A percentile compares a stretch with the other conserved stretches of the same genome.
phyloP scores from a whole-genome alignment of 2,113 vertebrate genomes.

The Scopus umbretta region DNA sequence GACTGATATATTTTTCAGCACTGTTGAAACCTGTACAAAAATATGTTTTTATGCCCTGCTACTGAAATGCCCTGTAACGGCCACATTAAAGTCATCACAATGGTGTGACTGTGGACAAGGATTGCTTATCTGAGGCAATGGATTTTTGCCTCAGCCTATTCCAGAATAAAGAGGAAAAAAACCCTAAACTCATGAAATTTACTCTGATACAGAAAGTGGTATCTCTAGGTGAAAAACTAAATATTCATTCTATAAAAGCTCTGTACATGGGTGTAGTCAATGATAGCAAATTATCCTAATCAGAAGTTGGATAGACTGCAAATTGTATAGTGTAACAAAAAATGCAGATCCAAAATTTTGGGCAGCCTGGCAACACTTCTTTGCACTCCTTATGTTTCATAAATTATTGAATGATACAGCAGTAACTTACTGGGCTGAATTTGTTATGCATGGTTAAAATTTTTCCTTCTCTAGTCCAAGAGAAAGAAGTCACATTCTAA shows the following conservation, averaged over 20 bases:
- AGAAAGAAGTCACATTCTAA: background rate
- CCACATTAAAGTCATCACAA: fast-evolving
- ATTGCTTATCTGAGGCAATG: background rate
- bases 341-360: background rate
- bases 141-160: background rate
- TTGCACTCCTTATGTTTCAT: background rate
- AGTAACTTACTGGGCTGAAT: background rate
- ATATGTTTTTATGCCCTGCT: background rate
- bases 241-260: background rate
- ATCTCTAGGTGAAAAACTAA: background rate
- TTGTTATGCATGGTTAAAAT: background rate
- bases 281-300: background rate
- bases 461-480: background rate
- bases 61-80: background rate
- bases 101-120: background rate
- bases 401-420: background rate
- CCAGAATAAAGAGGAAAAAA: background rate
- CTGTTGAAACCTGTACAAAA: background rate
- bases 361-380: background rate
- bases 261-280: background rate
- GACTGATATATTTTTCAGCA: background rate
- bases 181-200: background rate
- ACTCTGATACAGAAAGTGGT: background rate
- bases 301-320: background rate
- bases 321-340: background rate